Evolutionary conservation across 2,888 invertebrate genomes (phyloP).

Genomic region (Myopa testacea): DNA sequence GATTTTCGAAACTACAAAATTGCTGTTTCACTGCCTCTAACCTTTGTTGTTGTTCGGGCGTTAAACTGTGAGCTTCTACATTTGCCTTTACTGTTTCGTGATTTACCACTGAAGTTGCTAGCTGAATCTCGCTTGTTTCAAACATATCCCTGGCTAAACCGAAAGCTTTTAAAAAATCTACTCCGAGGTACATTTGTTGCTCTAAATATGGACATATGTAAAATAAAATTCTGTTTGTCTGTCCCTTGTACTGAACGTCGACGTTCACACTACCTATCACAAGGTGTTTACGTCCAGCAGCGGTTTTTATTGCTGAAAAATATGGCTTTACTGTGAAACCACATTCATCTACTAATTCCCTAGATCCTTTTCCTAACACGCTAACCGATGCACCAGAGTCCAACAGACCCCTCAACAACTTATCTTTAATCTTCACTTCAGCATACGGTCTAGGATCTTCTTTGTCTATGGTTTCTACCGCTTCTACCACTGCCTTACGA

Average conservation of each 20-base stretch:
- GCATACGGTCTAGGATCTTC: no score
- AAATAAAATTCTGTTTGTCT: neutral
- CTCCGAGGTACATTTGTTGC: neutral
- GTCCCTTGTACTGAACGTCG: neutral
- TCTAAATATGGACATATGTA: neutral
- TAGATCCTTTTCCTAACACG: neutral
- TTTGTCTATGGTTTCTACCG: neutral
- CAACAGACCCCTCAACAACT: no score
- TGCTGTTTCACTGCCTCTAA: no score
- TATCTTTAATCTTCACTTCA: no score
- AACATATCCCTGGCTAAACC: neutral
- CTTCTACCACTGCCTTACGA: neutral
- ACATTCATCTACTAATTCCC: neutral
- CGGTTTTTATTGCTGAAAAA: neutral
- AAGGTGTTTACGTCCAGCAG: neutral
- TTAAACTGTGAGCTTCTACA: neutral
- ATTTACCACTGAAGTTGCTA: no score
- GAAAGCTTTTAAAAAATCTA: conserved; percentile 17
- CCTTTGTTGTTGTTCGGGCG: no score
- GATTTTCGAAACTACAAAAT: no score
- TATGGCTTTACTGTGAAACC: neutral
- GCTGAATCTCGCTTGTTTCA: no score
- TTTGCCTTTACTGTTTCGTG: neutral
- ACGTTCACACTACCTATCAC: neutral
- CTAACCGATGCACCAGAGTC: neutral